Percentiles rank a stretch among this genome's conserved stretches.
phyloP scores from a whole-genome alignment of 2,113 vertebrate species.

The Gracilinanus agilis region DNA sequence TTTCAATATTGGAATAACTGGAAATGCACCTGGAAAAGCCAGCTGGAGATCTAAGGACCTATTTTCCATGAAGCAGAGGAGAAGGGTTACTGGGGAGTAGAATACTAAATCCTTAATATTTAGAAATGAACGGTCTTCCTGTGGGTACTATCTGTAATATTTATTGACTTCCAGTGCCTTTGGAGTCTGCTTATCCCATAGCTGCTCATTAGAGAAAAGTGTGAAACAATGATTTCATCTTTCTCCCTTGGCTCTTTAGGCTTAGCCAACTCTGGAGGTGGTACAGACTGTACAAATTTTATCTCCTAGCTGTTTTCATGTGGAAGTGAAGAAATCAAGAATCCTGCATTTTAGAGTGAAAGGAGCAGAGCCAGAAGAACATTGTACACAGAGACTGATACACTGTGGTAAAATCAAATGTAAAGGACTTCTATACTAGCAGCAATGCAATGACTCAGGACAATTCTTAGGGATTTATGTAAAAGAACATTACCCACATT shows the following conservation, averaged over 20 bases:
- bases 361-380: too few species aligned
- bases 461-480: too few species aligned
- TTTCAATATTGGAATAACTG: not conserved
- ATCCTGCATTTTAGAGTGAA: not conserved
- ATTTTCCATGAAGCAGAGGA: not conserved
- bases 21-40: not conserved
- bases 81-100: not conserved
- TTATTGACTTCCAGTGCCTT: not conserved
- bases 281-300: not conserved
- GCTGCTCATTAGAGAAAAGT: conserved; percentile 7
- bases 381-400: too few species aligned
- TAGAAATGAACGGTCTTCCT: not conserved
- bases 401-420: too few species aligned
- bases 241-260: not conserved
- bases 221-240: not conserved
- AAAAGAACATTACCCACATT: too few species aligned
- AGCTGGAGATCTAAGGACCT: not conserved
- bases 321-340: not conserved
- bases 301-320: not conserved
- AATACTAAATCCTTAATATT: not conserved
- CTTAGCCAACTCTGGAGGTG: not conserved
- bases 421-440: too few species aligned
- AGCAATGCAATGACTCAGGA: too few species aligned
- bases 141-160: not conserved
- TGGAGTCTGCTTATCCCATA: not conserved